Conservation (phyloP, 2,888 invertebrate species). For the Heliconius sara region DNA sequence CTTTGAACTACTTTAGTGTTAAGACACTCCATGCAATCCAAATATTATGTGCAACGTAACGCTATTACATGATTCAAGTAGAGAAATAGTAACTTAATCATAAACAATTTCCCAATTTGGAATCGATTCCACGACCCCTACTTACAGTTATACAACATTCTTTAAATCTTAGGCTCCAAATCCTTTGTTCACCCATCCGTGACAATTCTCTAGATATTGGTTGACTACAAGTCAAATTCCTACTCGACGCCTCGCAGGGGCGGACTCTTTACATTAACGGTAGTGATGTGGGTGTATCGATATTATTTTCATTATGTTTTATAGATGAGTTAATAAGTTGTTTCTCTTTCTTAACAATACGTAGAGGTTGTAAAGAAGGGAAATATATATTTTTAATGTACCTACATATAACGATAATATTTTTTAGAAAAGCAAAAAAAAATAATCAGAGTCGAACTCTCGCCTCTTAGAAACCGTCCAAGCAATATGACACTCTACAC, state of each 20-base stretch:
- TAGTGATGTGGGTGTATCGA: slow-evolving; percentile 45
- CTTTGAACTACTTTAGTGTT: too few relatives aligned
- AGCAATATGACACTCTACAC: too few relatives aligned
- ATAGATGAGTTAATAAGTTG: not conserved
- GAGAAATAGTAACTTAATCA: not conserved
- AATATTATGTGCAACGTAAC: too few relatives aligned
- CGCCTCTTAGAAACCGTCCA: too few relatives aligned
- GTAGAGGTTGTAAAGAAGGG: too few relatives aligned
- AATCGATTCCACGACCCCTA: not conserved
- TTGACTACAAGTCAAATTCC: slow-evolving; percentile 49
- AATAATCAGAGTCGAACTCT: too few relatives aligned
- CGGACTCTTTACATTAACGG: slow-evolving; percentile 53
- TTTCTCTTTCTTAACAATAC: too few relatives aligned
- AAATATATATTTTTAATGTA: too few relatives aligned
- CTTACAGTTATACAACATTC: not conserved
- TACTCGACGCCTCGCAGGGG: slow-evolving; percentile 53
- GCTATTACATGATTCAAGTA: too few relatives aligned
- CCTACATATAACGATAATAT: too few relatives aligned
- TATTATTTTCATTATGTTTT: not conserved
- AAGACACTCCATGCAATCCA: too few relatives aligned
- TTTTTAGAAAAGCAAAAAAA: too few relatives aligned
- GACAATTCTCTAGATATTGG: slow-evolving; percentile 41
- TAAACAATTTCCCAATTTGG: not conserved
- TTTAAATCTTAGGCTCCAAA: not conserved
- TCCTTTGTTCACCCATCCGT: slow-evolving; percentile 15